phyloP scores from a whole-genome alignment of 2,888 invertebrate species.

The Eupsilia transversa region DNA sequence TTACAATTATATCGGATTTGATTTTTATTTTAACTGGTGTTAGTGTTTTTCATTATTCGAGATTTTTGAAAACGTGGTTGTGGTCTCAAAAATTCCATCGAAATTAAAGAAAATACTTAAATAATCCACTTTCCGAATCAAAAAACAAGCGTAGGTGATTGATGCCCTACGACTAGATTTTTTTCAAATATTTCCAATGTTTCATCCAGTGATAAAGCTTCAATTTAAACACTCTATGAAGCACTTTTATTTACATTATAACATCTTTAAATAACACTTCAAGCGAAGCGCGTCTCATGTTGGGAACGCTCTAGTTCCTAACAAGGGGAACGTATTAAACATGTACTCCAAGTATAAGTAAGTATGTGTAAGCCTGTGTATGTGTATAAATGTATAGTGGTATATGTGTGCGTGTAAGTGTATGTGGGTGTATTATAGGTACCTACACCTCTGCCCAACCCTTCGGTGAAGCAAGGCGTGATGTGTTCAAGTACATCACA shows the following conservation, averaged over 20 bases:
- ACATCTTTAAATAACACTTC: constrained; percentile 37
- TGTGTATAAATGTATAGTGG: too few relatives aligned
- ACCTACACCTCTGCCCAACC: too few relatives aligned
- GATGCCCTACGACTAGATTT: neutral
- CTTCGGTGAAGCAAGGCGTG: too few relatives aligned
- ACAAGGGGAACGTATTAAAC: neutral
- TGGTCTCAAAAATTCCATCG: neutral
- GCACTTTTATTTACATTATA: constrained; percentile 20
- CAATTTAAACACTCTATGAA: too few relatives aligned
- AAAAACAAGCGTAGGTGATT: neutral
- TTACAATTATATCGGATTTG: neutral
- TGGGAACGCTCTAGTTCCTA: constrained; percentile 49
- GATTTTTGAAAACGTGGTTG: neutral
- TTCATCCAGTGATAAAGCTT: too few relatives aligned
- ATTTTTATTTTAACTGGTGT: neutral
- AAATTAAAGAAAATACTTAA: neutral
- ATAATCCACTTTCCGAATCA: neutral
- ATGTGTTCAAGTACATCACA: too few relatives aligned
- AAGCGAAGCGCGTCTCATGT: constrained; percentile 28
- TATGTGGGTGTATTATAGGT: too few relatives aligned
- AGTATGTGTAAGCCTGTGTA: too few relatives aligned
- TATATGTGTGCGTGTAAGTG: too few relatives aligned
- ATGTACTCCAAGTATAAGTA: neutral
- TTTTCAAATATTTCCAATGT: too few relatives aligned
- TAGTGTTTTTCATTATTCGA: neutral